Conservation (phyloP, 2,113 vertebrate species). For the Coregonus clupeaformis region DNA sequence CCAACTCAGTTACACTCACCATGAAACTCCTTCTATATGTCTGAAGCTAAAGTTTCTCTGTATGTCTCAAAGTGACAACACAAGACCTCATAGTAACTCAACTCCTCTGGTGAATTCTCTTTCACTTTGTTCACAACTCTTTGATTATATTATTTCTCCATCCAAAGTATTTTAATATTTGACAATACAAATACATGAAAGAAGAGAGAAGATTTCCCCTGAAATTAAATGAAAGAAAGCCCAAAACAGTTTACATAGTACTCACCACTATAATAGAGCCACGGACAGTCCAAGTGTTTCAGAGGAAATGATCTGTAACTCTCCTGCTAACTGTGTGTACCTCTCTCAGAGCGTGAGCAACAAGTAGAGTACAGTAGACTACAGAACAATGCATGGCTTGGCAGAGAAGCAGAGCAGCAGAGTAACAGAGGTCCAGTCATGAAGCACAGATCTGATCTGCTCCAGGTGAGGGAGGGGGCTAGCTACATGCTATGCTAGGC, state of each 20-base stretch:
- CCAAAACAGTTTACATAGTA: slow-evolving; percentile 33
- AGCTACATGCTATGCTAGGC: background rate
- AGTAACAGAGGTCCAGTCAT: background rate
- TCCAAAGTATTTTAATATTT: background rate
- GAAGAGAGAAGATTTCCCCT: slow-evolving; percentile 1
- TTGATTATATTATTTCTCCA: background rate
- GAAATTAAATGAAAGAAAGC: background rate
- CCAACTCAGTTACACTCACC: background rate
- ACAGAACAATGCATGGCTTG: slow-evolving; percentile 51
- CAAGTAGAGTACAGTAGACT: slow-evolving; percentile 62
- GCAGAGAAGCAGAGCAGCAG: slow-evolving; percentile 36
- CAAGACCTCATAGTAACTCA: background rate
- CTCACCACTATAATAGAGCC: slow-evolving; percentile 50
- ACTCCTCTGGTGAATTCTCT: background rate
- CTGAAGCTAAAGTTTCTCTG: no score
- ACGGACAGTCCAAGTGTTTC: background rate
- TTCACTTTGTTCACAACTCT: background rate
- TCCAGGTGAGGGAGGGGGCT: background rate
- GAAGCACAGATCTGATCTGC: background rate
- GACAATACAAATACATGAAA: slow-evolving; percentile 31
- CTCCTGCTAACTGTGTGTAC: background rate
- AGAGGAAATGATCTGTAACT: no score
- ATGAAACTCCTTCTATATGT: background rate
- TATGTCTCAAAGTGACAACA: background rate
- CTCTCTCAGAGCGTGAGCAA: slow-evolving; percentile 50